These are phyloP conservation scores for Picus viridis DNA, from an alignment of 2,797 vertebrate genomes.

Conservation along the genomic window DNA sequence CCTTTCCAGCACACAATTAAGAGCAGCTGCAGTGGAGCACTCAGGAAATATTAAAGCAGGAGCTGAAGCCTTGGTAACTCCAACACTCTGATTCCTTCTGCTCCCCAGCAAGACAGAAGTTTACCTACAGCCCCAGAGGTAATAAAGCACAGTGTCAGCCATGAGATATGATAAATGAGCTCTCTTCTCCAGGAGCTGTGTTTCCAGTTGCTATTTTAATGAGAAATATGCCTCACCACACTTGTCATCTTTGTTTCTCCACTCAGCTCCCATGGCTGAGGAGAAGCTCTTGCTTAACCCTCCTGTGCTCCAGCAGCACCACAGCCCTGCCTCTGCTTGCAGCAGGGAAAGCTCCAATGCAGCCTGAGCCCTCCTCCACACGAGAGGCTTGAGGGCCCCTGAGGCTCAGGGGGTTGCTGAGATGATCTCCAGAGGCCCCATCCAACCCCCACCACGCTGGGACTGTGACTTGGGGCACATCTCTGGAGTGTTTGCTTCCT, in stretches of 20 bases:
- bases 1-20: neutral
- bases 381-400: rapidly evolving
- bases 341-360: neutral
- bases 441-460: no score
- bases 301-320: neutral
- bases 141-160: slow-evolving; percentile 26
- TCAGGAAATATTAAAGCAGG: neutral
- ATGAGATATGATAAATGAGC: slow-evolving; percentile 26
- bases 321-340: neutral
- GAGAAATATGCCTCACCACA: slow-evolving; percentile 18
- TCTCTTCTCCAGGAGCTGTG: neutral
- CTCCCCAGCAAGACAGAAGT: neutral
- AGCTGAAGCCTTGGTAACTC: neutral
- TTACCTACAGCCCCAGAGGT: slow-evolving; percentile 22
- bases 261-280: rapidly evolving
- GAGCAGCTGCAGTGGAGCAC: neutral
- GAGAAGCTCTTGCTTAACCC: neutral
- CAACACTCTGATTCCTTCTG: neutral
- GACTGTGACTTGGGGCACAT: neutral
- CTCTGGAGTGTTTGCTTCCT: neutral
- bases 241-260: neutral
- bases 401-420: no score
- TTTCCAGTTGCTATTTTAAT: slow-evolving; percentile 23
- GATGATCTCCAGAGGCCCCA: no score
- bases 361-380: no score